Evolutionary conservation across 2,888 invertebrate genomes (phyloP).

Genomic region (Apamea anceps): DNA sequence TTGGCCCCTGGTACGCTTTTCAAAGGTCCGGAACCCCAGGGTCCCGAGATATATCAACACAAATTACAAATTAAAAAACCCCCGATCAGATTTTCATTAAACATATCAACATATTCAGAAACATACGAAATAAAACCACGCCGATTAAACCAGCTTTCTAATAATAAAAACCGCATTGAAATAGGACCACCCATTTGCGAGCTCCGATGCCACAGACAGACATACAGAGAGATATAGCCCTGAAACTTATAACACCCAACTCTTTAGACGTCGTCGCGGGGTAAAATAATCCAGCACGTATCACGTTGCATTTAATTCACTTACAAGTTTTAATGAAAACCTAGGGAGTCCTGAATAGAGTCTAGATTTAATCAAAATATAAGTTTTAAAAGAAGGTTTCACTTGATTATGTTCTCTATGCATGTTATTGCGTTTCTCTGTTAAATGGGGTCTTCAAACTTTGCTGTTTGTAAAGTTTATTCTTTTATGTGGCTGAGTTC

Average conservation of each 20-base stretch:
- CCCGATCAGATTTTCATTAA: not conserved
- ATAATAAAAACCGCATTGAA: not conserved
- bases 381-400: constrained; percentile 45
- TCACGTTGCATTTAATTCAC: constrained; percentile 31
- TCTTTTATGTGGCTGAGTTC: not conserved
- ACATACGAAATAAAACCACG: too few species aligned
- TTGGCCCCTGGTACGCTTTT: too few species aligned
- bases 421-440: constrained; percentile 41
- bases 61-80: not conserved
- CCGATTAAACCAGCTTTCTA: not conserved
- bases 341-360: constrained; percentile 28
- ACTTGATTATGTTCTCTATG: constrained; percentile 44
- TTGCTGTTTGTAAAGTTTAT: constrained; percentile 18
- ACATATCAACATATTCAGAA: not conserved
- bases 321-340: constrained; percentile 50
- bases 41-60: too few species aligned
- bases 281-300: constrained; percentile 17
- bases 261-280: not conserved
- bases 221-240: not conserved
- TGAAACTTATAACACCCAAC: not conserved
- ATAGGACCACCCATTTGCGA: not conserved
- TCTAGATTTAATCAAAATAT: constrained; percentile 56
- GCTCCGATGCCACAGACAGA: not conserved
- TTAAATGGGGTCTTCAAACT: constrained; percentile 32
- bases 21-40: too few species aligned